These are phyloP conservation scores for Sphaerophoria taeniata DNA, from an alignment of 2,888 invertebrate species.

Conservation along the genomic window DNA sequence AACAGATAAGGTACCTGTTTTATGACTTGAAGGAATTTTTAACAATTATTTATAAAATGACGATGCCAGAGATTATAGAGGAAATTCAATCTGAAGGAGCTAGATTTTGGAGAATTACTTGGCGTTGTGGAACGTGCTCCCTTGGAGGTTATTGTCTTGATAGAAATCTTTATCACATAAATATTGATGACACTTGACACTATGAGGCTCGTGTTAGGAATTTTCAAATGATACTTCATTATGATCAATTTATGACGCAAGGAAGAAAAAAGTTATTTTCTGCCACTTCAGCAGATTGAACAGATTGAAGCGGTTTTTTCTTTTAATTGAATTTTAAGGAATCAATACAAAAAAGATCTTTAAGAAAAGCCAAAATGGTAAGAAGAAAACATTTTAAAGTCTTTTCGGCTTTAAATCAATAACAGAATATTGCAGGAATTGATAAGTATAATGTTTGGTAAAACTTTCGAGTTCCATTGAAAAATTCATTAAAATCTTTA, in stretches of 20 bases:
- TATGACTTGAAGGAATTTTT: slow-evolving; percentile 13
- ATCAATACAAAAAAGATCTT: no score
- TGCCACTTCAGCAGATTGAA: neutral
- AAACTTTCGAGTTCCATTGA: no score
- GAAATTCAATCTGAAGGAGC: slow-evolving; percentile 37
- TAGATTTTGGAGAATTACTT: neutral
- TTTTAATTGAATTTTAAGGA: no score
- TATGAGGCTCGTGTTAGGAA: slow-evolving; percentile 45
- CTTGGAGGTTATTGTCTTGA: slow-evolving; percentile 5
- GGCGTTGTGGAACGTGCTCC: slow-evolving; percentile 48
- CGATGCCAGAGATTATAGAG: slow-evolving; percentile 22
- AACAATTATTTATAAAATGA: neutral
- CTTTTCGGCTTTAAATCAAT: no score
- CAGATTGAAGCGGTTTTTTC: no score
- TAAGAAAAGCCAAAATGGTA: no score
- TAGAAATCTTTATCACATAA: slow-evolving; percentile 41
- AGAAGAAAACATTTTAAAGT: no score
- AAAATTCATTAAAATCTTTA: no score
- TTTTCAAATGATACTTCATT: slow-evolving; percentile 11
- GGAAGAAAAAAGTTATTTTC: neutral
- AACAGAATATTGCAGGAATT: no score
- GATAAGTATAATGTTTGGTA: no score
- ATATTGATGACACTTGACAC: slow-evolving; percentile 49
- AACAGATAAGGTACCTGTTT: slow-evolving; percentile 53
- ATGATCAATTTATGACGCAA: slow-evolving; percentile 8